A percentile compares a stretch with the other conserved stretches of the same genome.
Conservation (phyloP, 2,797 vertebrate species). For the Aeoliscus strigatus region DNA sequence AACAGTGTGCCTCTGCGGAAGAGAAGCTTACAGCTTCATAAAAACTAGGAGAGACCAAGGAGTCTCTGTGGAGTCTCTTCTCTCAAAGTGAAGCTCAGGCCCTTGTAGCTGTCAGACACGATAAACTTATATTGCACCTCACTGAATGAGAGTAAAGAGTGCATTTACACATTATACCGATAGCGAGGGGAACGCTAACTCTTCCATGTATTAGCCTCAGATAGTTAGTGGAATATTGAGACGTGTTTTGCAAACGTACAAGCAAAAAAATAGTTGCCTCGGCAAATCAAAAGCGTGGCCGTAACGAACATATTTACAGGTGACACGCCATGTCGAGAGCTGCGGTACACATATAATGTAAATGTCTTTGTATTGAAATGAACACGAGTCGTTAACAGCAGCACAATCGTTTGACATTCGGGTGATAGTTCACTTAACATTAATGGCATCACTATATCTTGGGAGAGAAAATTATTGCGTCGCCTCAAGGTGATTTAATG, state of each 20-base stretch:
- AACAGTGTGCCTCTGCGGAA: slow-evolving; percentile 14
- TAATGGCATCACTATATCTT: slow-evolving; percentile 11
- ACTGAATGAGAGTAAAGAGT: neutral
- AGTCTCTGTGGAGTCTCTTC: slow-evolving; percentile 3
- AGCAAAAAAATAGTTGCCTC: no score
- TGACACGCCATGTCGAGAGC: no score
- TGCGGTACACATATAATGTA: neutral
- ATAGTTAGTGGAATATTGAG: neutral
- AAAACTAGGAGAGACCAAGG: neutral
- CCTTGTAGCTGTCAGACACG: slow-evolving; percentile 1
- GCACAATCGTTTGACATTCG: slow-evolving; percentile 10
- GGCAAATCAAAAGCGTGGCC: no score
- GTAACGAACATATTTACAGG: no score
- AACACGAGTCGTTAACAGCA: neutral
- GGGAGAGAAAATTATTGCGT: slow-evolving; percentile 15
- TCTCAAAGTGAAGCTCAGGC: slow-evolving; percentile 3
- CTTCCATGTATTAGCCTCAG: no score
- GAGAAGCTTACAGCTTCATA: slow-evolving; percentile 9
- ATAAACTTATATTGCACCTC: neutral
- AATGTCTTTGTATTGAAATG: slow-evolving; percentile 1
- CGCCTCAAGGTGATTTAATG: slow-evolving; percentile 44
- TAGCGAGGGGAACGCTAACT: no score
- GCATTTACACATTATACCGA: no score
- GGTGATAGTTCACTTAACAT: slow-evolving; percentile 11
- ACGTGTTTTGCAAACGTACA: no score